Base-by-base conservation (phyloP, 1,140 invertebrate genomes). In the Lepidostoma basale region DNA sequence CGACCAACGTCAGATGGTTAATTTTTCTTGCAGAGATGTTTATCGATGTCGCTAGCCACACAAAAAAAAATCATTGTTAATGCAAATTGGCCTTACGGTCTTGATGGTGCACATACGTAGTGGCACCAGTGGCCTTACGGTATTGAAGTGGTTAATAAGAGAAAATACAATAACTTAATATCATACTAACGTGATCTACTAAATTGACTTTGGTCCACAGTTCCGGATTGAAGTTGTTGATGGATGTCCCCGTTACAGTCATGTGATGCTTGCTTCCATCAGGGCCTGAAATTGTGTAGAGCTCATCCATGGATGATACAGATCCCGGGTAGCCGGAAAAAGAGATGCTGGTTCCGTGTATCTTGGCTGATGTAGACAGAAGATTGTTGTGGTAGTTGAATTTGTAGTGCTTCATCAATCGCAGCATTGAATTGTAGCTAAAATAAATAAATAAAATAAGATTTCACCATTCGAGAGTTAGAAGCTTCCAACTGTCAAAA, bases 261-360 rank as follows among this genome's bases (percentile, higher is more conserved):
- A 89, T 75, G 59, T 85, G 83, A 30, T 81, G 82, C 6, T 87
- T 77, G 28, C 81, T 65, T 0, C 33, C 40, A 22, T 25, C 12
- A 2, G 75, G 67, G 8, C 86, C 85, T 36, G 79, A 79, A 3
- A 89, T 74, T 5, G 85, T 77, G 75, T 96, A 97, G 77, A 91
- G 96, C 74, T 97, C 95, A 78, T 98, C 95, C 45, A 91, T 89
- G 25, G 95, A 97, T 30, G 89, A 90, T 1, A 98, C 75, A 0
- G 90, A 86, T 12, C 92, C 96, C 0, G 96, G 95, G 78, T 97
- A 98, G 0, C 94, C 92, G 1, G 94, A 92, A 79, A 96, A 94
- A 6, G 88, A 86, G 62, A 94, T 86, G 5, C 87, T 85, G 3
- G 84, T 78, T 0, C 90, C 91, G 1, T 91, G 88, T 20, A 91